A percentile compares a stretch with the other conserved stretches of the same genome.
These are phyloP conservation scores for Amblyjoppa proteus DNA, from an alignment of 2,888 invertebrate genomes.

Conservation along the genomic window DNA sequence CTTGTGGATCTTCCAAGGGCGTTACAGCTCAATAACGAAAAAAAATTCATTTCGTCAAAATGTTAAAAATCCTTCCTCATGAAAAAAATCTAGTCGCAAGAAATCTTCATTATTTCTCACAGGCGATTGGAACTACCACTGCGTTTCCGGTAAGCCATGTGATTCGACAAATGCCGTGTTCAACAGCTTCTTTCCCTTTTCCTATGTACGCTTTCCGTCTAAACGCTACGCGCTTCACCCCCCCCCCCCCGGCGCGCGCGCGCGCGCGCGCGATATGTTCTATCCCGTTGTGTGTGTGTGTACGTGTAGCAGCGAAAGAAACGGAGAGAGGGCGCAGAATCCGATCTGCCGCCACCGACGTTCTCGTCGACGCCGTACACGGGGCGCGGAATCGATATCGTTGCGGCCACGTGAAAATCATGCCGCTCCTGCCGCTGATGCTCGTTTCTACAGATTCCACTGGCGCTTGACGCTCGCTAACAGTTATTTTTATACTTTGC, in stretches of 20 bases:
- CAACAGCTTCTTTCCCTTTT: conserved; percentile 47
- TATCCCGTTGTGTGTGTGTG: conserved; percentile 35
- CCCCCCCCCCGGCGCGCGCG: neutral
- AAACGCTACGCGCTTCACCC: conserved; percentile 39
- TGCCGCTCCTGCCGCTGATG: conserved; percentile 67
- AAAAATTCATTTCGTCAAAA: neutral
- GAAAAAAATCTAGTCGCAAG: neutral
- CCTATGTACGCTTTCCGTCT: conserved; percentile 33
- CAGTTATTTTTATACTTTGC: neutral
- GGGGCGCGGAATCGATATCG: conserved; percentile 77
- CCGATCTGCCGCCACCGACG: conserved; percentile 72
- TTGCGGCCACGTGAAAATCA: conserved; percentile 81
- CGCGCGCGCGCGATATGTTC: conserved; percentile 37
- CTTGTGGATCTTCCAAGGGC: neutral
- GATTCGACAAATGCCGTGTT: conserved; percentile 73
- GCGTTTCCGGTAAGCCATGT: conserved; percentile 61
- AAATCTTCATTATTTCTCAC: conserved; percentile 35
- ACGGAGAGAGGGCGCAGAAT: conserved; percentile 78
- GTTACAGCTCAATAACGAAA: neutral
- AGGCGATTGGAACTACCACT: conserved; percentile 18
- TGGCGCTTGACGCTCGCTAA: conserved; percentile 21
- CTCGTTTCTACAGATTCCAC: conserved; percentile 15
- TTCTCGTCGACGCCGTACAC: conserved; percentile 63
- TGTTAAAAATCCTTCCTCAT: neutral
- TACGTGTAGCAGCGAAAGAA: conserved; percentile 35